Conservation (phyloP, 2,113 vertebrate species). For the Salvelinus fontinalis region DNA sequence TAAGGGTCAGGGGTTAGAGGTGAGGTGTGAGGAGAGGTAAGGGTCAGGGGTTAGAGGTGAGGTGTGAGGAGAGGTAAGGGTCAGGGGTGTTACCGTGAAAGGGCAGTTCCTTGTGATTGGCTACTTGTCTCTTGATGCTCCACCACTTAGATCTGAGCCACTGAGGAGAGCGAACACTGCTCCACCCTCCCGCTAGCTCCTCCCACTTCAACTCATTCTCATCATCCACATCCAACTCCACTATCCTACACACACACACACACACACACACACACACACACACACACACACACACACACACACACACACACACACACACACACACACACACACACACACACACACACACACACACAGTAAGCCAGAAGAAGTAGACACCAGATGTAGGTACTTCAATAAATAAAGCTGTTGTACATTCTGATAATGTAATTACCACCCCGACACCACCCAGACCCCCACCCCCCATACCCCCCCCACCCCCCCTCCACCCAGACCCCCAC, state of each 20-base stretch:
- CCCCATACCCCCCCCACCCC: too few species aligned
- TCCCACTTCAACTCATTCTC: constrained; percentile 98
- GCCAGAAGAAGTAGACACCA: too few species aligned
- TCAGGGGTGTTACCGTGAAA: constrained; percentile 68
- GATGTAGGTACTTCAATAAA: too few species aligned
- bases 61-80: background rate
- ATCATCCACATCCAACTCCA: constrained; percentile 88
- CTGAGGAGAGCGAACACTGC: constrained; percentile 95
- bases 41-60: too few species aligned
- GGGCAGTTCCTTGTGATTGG: constrained; percentile 96
- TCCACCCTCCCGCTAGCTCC: constrained; percentile 93
- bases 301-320: constrained; percentile 7
- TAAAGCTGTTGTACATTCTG: too few species aligned
- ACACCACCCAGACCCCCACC: background rate
- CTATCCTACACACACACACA: constrained; percentile 77
- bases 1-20: too few species aligned
- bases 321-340: constrained; percentile 20
- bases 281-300: constrained; percentile 2
- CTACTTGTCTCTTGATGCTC: constrained; percentile 98
- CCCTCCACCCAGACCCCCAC: too few species aligned
- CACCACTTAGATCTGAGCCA: constrained; percentile 99
- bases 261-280: constrained; percentile 4
- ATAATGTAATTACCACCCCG: too few species aligned
- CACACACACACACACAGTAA: background rate
- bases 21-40: too few species aligned